These are phyloP conservation scores for Hoplodrina ambigua DNA, from an alignment of 2,888 invertebrate genomes.

Conservation along the genomic window DNA sequence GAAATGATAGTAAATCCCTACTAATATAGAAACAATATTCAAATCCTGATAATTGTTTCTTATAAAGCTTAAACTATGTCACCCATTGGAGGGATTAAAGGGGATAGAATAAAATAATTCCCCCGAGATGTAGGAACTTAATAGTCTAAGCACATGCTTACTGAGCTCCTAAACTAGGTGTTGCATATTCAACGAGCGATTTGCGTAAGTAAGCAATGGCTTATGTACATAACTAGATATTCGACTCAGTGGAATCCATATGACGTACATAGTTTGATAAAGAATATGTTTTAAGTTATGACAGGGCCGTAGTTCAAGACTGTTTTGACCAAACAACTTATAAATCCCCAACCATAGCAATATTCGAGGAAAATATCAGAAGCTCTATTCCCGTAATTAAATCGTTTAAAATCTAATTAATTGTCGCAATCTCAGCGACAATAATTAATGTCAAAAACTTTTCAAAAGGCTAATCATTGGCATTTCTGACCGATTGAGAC, in stretches of 20 bases:
- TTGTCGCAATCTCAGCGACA: too few relatives aligned
- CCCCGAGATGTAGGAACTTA: conserved; percentile 82
- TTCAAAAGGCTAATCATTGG: too few relatives aligned
- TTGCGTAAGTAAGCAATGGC: conserved; percentile 90
- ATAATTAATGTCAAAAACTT: too few relatives aligned
- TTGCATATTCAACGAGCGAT: conserved; percentile 90
- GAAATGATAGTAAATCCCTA: conserved; percentile 5
- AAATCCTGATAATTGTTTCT: conserved; percentile 30
- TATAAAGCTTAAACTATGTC: conserved; percentile 38
- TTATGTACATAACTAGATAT: conserved; percentile 83
- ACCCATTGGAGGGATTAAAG: conserved; percentile 65
- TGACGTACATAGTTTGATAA: conserved; percentile 63
- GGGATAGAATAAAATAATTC: conserved; percentile 72
- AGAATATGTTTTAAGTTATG: conserved; percentile 41
- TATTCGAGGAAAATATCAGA: too few relatives aligned
- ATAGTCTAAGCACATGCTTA: conserved; percentile 89
- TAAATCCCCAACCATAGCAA: background rate
- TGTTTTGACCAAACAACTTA: background rate
- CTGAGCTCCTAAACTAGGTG: conserved; percentile 87
- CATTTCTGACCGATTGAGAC: too few relatives aligned
- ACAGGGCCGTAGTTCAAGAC: background rate
- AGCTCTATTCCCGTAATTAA: too few relatives aligned
- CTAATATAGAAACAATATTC: conserved; percentile 19
- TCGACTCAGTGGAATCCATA: conserved; percentile 65
- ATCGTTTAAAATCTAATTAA: too few relatives aligned